Conservation (phyloP, 2,888 invertebrate genomes). For the Petrolisthes cinctipes region DNA sequence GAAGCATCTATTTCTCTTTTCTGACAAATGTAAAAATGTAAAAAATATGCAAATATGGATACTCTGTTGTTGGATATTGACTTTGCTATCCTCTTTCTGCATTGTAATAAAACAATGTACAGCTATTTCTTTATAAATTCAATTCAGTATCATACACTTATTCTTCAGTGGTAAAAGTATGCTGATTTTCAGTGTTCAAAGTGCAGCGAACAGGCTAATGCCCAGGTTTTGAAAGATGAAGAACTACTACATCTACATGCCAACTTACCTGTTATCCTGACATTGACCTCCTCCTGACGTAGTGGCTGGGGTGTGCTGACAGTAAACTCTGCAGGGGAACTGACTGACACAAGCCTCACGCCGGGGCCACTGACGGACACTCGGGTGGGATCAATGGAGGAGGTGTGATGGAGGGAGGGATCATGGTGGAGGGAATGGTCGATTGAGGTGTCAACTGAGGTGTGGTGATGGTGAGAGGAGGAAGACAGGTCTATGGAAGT, state of each 20-base stretch:
- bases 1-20: no score
- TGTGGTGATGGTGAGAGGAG: neutral
- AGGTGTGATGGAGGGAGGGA: neutral
- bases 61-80: no score
- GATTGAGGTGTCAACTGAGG: neutral
- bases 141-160: no score
- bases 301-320: conserved; percentile 71
- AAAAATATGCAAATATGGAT: no score
- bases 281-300: conserved; percentile 72
- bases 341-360: conserved; percentile 75
- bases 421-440: conserved; percentile 14
- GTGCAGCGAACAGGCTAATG: no score
- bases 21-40: no score
- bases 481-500: neutral
- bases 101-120: no score
- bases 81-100: no score
- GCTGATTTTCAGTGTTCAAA: no score
- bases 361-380: conserved; percentile 75
- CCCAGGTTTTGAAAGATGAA: neutral
- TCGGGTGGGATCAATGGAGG: conserved; percentile 53
- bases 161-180: no score
- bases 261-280: conserved; percentile 72
- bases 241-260: neutral
- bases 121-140: no score
- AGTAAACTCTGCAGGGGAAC: conserved; percentile 75